phyloP scores from a whole-genome alignment of 35 echinoderm and acorn worm genomes.

The Patiria miniata region DNA sequence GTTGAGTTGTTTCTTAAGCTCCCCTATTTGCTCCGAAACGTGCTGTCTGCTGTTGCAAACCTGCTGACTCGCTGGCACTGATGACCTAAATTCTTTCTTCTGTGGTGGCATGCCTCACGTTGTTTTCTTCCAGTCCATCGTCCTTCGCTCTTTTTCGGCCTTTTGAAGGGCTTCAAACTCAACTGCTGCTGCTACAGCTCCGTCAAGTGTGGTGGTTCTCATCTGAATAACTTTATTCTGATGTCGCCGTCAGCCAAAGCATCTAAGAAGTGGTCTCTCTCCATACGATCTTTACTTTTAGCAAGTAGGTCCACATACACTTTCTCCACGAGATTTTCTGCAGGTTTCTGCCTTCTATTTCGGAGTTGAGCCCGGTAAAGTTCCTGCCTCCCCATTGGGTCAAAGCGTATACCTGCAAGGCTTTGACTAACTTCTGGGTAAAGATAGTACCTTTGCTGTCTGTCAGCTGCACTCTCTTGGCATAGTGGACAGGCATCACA shows the following conservation, averaged over 20 bases:
- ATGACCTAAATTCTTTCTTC: not conserved
- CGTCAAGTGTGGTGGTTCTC: not conserved
- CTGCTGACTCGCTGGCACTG: not conserved
- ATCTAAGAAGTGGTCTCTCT: not conserved
- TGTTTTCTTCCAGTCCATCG: not conserved
- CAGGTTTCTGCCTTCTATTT: not conserved
- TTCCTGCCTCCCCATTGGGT: not conserved
- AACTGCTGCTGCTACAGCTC: not conserved
- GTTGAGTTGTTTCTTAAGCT: not conserved
- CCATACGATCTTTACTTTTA: not conserved
- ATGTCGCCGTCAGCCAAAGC: not conserved
- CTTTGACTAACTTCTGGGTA: not conserved
- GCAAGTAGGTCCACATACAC: not conserved
- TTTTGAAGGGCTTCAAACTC: not conserved
- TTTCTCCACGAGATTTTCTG: not conserved
- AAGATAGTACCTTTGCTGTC: too few species aligned
- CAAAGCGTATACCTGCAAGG: not conserved
- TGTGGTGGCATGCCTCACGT: not conserved
- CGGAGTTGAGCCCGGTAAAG: not conserved
- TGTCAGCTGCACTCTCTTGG: not conserved
- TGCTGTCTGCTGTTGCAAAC: not conserved
- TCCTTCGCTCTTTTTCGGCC: not conserved
- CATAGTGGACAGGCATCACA: too few species aligned
- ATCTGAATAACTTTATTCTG: not conserved
- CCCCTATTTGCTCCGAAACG: not conserved